These are phyloP conservation scores for Diorhabda elongata DNA, from an alignment of 1,140 invertebrate species.

Conservation along the genomic window DNA sequence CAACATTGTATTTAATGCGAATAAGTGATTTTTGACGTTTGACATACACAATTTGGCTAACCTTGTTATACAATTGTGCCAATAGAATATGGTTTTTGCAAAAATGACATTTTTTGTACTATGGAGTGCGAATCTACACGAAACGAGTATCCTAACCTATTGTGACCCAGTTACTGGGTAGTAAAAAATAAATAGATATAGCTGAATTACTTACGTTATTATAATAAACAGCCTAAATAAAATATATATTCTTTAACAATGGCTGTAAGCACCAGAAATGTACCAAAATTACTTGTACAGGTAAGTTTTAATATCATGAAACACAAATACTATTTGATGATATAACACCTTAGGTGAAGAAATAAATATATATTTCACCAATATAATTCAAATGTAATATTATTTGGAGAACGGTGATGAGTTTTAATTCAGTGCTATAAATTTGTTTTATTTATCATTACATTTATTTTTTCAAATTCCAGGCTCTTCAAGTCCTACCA, in stretches of 20 bases:
- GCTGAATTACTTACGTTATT: too few species aligned
- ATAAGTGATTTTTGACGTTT: too few species aligned
- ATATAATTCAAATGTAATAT: background rate
- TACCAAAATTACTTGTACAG: conserved; percentile 30
- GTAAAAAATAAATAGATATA: background rate
- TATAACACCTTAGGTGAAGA: conserved; percentile 26
- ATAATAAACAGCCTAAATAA: background rate
- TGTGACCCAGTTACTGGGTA: background rate
- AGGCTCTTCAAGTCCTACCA: background rate
- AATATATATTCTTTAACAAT: conserved; percentile 23
- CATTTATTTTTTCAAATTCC: background rate
- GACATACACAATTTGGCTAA: too few species aligned
- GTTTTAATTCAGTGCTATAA: background rate
- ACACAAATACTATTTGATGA: conserved; percentile 5
- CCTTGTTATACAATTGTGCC: too few species aligned
- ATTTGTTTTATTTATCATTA: conserved; percentile 8
- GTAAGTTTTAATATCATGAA: conserved; percentile 23
- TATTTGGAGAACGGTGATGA: background rate
- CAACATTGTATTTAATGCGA: too few species aligned
- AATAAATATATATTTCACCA: conserved; percentile 10
- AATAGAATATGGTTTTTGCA: too few species aligned
- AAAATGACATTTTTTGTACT: too few species aligned
- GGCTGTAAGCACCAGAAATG: conserved; percentile 33
- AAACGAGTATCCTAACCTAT: background rate
- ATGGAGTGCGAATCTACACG: too few species aligned